Evolutionary conservation across 1,140 invertebrate genomes (phyloP), one percentile per base, ranked within the genome.

Genomic region (Drosophila ananassae): DNA sequence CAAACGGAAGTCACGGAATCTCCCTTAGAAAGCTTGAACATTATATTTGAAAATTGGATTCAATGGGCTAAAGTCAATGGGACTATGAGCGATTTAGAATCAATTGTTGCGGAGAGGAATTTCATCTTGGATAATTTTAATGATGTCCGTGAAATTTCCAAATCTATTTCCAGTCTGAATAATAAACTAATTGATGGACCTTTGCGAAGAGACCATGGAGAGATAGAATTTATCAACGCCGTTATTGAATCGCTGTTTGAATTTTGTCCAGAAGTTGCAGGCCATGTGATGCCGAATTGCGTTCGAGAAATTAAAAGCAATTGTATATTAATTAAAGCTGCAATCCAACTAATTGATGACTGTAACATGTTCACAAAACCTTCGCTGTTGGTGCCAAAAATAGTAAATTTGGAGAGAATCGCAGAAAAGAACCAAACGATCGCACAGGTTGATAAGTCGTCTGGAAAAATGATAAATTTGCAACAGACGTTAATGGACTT

Each of bases 401-500:
- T 90, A 0, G 46, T 34, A 12, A 77, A 73, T 34, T 39, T 90
- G 2, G 77, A 90, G 54, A 68, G 53, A 10, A 77, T 90, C 39
- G 50, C 78, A 0, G 63, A 73, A 8, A 75, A 51, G 46, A 67
- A 77, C 24, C 83, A 74, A 41, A 12, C 12, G 12, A 37, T 37
- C 2, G 34, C 10, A 3, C 59, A 74, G 30, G 46, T 72, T 7
- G 73, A 89, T 51, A 91, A 91, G 50, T 77, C 82, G 5, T 75
- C 77, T 10, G 74, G 69, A 54, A 81, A 73, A 52, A 82, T 89
- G 74, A 67, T 89, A 2, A 62, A 73, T 25, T 48, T 91, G 12
- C 89, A 90, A 71, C 78, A 90, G 50, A 81, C 64, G 52, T 39
- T 91, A 24, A 90, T 91, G 79, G 77, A 91, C 30, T 75, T 84